Evolutionary conservation across 2,113 vertebrate species (phyloP).

Genomic region (Sisor rabdophorus): DNA sequence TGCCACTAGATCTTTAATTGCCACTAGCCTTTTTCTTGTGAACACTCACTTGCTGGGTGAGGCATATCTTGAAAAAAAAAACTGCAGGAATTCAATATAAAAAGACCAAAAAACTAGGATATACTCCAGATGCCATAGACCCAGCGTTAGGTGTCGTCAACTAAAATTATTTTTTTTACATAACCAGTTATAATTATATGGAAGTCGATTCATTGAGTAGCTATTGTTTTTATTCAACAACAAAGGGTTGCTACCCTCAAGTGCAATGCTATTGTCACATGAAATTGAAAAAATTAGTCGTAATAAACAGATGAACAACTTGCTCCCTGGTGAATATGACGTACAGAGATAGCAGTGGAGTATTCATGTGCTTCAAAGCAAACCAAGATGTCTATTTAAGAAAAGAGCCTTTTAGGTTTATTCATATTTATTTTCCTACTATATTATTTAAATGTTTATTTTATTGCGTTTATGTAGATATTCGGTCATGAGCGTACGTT

Average conservation of each 20-base stretch:
- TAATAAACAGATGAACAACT: conserved; percentile 61
- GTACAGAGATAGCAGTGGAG: conserved; percentile 49
- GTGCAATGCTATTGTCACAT: conserved; percentile 31
- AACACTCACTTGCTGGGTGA: conserved; percentile 57
- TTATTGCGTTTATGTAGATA: conserved; percentile 70
- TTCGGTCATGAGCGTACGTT: conserved; percentile 57
- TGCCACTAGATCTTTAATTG: conserved; percentile 45
- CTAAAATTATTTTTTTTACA: conserved; percentile 22
- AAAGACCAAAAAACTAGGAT: conserved; percentile 36
- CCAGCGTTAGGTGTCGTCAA: conserved; percentile 27
- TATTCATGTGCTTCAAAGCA: conserved; percentile 56
- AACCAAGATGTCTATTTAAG: conserved; percentile 71
- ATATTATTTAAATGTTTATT: conserved; percentile 77
- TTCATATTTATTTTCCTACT: conserved; percentile 81
- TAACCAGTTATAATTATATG: conserved; percentile 2
- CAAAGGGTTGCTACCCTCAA: conserved; percentile 17
- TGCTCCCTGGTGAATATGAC: conserved; percentile 65
- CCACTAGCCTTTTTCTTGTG: conserved; percentile 67
- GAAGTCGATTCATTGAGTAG: conserved; percentile 18
- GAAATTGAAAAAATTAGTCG: conserved; percentile 38
- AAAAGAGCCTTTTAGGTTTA: conserved; percentile 71
- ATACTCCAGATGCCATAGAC: conserved; percentile 35
- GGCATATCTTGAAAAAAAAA: conserved; percentile 49
- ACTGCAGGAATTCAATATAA: conserved; percentile 41
- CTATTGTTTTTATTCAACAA: conserved; percentile 28